These are phyloP conservation scores for Apteryx owenii DNA, from an alignment of 2,113 vertebrate species.

Conservation along the genomic window DNA sequence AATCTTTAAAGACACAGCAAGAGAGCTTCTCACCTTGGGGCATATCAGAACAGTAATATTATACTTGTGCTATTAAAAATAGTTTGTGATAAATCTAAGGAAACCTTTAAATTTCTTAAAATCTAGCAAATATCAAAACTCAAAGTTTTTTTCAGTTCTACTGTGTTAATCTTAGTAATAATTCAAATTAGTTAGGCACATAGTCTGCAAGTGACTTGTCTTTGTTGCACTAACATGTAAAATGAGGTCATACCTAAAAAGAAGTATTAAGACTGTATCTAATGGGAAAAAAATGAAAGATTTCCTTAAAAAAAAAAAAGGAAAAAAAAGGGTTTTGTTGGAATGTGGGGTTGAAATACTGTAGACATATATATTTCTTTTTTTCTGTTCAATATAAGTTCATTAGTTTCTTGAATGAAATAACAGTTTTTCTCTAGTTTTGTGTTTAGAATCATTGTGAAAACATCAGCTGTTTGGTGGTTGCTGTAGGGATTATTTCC, in stretches of 20 bases:
- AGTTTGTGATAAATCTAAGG: background rate
- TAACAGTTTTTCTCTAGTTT: background rate
- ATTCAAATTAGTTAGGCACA: background rate
- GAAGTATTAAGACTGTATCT: background rate
- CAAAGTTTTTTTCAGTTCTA: background rate
- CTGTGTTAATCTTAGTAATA: background rate
- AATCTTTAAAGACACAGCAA: background rate
- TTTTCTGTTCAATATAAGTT: background rate
- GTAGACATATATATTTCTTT: background rate
- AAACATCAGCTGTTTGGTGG: background rate
- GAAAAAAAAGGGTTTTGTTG: background rate
- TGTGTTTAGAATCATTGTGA: background rate
- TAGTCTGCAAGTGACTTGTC: background rate
- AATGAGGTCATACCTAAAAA: background rate
- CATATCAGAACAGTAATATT: background rate
- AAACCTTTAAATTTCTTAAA: background rate
- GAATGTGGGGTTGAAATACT: background rate
- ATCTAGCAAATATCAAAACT: background rate
- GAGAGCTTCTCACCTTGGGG: background rate
- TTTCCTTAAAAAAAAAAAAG: background rate
- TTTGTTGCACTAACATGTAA: background rate
- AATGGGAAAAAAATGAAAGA: background rate
- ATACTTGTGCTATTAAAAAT: background rate
- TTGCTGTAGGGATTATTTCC: background rate
- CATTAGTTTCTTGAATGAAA: background rate